A percentile compares a stretch with the other conserved stretches of the same genome.
Evolutionary conservation across 2,888 invertebrate genomes (phyloP).

Genomic region (Leptinotarsa haldemani): DNA sequence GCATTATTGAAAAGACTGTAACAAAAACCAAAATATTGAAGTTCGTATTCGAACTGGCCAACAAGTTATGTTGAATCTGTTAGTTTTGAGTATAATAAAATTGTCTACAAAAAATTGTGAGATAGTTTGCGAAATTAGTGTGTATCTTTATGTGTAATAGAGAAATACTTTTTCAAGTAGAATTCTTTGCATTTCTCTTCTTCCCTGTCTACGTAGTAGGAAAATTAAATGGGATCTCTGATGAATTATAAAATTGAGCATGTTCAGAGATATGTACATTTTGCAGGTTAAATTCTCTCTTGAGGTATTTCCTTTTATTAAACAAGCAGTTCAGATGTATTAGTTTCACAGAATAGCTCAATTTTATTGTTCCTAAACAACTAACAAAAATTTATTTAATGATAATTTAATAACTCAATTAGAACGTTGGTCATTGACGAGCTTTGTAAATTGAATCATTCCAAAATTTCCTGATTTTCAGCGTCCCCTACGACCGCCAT

Average conservation of each 20-base stretch:
- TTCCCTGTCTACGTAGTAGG: neutral
- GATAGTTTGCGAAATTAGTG: no score
- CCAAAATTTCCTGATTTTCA: slow-evolving; percentile 55
- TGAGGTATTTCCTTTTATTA: neutral
- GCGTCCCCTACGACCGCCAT: slow-evolving; percentile 77
- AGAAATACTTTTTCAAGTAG: neutral
- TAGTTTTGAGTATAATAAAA: no score
- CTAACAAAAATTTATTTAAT: neutral
- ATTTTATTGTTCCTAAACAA: neutral
- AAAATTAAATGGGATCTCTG: neutral
- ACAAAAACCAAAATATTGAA: no score
- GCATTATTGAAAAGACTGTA: no score
- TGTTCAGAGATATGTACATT: neutral
- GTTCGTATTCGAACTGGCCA: no score
- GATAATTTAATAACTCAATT: neutral
- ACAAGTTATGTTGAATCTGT: no score
- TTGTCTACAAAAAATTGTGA: no score
- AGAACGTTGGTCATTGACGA: neutral
- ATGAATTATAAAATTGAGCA: neutral
- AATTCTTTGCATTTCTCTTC: neutral
- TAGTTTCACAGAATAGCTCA: neutral
- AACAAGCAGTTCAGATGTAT: neutral
- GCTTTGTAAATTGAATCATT: neutral
- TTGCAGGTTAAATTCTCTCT: neutral
- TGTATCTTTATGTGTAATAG: neutral